A percentile compares a stretch with the other conserved stretches of the same genome.
These are phyloP conservation scores for Halcyon leucocephala DNA, from an alignment of 2,797 vertebrate species.

Conservation along the genomic window DNA sequence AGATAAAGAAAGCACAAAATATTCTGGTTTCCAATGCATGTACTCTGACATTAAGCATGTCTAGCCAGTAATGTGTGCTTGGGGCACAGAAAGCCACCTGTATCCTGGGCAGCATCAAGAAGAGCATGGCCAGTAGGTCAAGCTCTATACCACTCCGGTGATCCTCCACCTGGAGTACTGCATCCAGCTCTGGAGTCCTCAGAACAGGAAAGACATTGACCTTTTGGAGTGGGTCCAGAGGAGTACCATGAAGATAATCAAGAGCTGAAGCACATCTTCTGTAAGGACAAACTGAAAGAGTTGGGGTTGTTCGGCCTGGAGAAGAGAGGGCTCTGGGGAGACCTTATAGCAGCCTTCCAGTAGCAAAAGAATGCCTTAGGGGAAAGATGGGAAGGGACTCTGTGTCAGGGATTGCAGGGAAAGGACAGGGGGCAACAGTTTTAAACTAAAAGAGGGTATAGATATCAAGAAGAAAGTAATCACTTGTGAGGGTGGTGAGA, in stretches of 20 bases:
- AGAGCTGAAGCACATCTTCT: background rate
- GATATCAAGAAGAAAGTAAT: background rate
- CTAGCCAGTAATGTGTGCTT: background rate
- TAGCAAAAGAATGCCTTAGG: background rate
- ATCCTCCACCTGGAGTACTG: background rate
- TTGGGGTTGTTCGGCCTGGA: background rate
- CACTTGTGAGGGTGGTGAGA: background rate
- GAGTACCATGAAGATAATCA: background rate
- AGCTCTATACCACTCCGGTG: background rate
- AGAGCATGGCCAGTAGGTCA: background rate
- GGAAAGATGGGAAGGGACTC: no score
- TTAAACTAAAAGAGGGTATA: background rate
- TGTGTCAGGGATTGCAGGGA: no score
- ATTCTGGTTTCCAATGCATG: background rate
- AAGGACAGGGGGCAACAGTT: background rate
- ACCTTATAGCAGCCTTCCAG: background rate
- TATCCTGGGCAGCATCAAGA: background rate
- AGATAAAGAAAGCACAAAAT: background rate
- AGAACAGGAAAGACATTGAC: background rate
- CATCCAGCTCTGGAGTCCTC: background rate
- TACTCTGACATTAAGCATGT: fast-evolving
- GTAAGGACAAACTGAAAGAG: background rate
- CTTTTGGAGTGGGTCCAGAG: background rate
- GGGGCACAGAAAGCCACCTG: background rate
- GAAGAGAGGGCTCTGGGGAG: background rate